phyloP scores from a whole-genome alignment of 1,140 invertebrate species.

The Rhopalosiphum maidis region DNA sequence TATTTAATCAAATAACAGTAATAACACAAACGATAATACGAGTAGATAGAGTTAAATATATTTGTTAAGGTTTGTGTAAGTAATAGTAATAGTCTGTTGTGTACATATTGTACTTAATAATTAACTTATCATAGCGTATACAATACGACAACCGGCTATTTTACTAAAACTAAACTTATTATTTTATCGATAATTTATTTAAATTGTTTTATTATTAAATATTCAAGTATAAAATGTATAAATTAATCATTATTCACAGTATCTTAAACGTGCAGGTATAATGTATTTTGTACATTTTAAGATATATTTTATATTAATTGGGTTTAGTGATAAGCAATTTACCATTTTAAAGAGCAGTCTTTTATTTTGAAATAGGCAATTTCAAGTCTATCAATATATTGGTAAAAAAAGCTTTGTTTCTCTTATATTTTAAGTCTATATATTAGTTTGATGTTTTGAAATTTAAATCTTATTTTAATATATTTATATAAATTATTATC shows the following conservation, averaged over 20 bases:
- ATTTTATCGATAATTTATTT: not conserved
- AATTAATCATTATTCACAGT: too few species aligned
- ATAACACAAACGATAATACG: not conserved
- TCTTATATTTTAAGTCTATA: too few species aligned
- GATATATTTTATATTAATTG: not conserved
- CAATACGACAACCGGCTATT: not conserved
- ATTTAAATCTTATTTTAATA: not conserved
- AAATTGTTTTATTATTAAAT: not conserved
- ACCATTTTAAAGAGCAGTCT: too few species aligned
- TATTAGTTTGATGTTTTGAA: not conserved
- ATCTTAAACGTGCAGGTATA: too few species aligned
- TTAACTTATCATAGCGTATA: not conserved
- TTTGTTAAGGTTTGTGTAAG: not conserved
- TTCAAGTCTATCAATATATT: too few species aligned
- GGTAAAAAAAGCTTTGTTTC: too few species aligned
- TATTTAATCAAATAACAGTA: not conserved
- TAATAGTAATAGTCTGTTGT: too few species aligned
- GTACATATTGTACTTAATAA: too few species aligned
- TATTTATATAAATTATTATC: not conserved
- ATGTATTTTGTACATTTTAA: not conserved
- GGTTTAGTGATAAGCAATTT: not conserved
- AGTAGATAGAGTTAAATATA: not conserved
- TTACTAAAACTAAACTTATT: not conserved
- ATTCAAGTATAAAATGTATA: not conserved
- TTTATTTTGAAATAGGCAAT: too few species aligned